Conservation (phyloP, 2,797 vertebrate species). For the Eupleurogrammus muticus region DNA sequence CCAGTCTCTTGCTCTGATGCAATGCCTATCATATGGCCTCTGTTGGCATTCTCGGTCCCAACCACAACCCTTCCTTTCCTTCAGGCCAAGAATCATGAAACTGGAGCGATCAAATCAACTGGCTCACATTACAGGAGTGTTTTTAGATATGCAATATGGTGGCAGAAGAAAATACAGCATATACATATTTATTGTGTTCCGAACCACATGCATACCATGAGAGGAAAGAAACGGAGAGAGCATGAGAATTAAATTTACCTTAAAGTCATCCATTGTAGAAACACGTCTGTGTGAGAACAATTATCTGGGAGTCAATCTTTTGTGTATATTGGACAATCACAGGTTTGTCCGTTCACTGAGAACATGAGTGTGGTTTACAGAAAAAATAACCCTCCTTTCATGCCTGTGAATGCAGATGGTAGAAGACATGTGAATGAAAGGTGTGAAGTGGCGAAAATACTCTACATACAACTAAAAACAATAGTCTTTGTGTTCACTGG, state of each 20-base stretch:
- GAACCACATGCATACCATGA: not conserved
- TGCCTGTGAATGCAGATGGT: constrained; percentile 31
- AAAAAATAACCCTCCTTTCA: constrained; percentile 21
- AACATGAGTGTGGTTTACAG: constrained; percentile 37
- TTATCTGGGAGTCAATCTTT: constrained; percentile 37
- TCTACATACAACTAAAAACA: constrained; percentile 52
- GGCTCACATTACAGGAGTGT: constrained; percentile 24
- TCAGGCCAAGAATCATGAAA: constrained; percentile 59
- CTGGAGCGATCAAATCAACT: constrained; percentile 42
- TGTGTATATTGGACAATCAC: constrained; percentile 47
- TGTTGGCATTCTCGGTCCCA: constrained; percentile 40
- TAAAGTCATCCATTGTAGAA: constrained; percentile 13
- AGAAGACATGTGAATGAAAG: constrained; percentile 54
- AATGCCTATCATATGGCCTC: constrained; percentile 78
- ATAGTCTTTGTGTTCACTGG: constrained; percentile 58
- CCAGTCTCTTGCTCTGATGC: constrained; percentile 78
- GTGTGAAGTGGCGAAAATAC: constrained; percentile 66
- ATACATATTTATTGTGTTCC: constrained; percentile 15
- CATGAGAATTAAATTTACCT: constrained; percentile 8
- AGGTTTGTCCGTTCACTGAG: constrained; percentile 47
- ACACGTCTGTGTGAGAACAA: constrained; percentile 29
- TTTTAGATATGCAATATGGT: not conserved
- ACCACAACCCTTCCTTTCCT: constrained; percentile 50
- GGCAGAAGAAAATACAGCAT: constrained; percentile 10
- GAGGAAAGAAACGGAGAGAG: not conserved